Base-by-base conservation (phyloP, 2,113 vertebrate species). In the Orycteropus afer region DNA sequence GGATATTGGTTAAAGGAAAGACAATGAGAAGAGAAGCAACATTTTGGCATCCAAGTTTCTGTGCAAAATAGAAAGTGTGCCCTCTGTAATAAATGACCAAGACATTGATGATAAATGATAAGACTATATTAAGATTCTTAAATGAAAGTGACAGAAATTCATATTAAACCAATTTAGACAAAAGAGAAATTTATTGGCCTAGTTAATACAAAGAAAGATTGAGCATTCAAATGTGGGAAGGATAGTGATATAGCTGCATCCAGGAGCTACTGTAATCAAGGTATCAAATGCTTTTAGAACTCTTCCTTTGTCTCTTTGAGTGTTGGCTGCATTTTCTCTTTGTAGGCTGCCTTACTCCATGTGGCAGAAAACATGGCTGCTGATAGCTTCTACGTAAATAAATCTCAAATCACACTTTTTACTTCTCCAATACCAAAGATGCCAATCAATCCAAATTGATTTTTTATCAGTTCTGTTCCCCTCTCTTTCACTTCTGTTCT, bases 41-140 rank as follows among this genome's bases (percentile, higher is more conserved):
- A 49, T 5, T 59, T 13, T 7, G 34, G 29, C 22, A 23, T 18
- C 34, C 34, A 84, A 32, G 18, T 81, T 83, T 94, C 45, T 88
- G 7, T 45, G 57, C 13, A 63, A 90, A 92, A 85, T 40, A 49
- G 42, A 81, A 82, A 29, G 7, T 32, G 0, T 63, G 4, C 47
- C 32, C 13, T 95, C 20, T 29, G 18, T 78, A 86, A 57, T 27
- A 86, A 82, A 74, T 53, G 34, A n/a, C 27, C 34, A 57, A 65
- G 37, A 91, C 77, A 49, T n/a, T 67, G 59, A 93, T 32, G 73
- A 27, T 93, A 42, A 89, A 84, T 78, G n/a, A 22, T 63, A 85
- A 91, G 49, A 81, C 32, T 32, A 15, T 63, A 57, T 78, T 78
- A 86, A 45, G 20, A 82, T n/a, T 61, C 34, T 27, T 49, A 49